phyloP scores from a whole-genome alignment of 1,140 invertebrate genomes.

The Aethina tumida region DNA sequence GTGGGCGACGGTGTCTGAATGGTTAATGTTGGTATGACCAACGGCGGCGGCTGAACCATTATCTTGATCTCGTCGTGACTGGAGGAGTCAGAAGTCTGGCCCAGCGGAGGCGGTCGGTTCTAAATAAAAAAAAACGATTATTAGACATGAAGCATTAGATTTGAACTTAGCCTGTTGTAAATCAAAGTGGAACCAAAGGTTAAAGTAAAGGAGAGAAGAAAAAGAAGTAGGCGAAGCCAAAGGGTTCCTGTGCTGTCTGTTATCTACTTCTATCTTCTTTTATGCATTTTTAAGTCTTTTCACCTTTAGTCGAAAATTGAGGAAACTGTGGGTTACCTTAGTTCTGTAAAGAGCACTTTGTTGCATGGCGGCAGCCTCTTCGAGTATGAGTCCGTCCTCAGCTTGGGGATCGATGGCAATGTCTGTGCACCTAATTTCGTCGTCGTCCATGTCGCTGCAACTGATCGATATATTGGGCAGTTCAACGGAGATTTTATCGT shows the following conservation, averaged over 20 bases:
- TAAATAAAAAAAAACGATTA: conserved; percentile 28
- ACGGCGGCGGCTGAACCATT: conserved; percentile 31
- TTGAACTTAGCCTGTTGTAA: background rate
- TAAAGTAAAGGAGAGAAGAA: background rate
- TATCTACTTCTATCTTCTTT: no score
- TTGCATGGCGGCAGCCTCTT: conserved; percentile 33
- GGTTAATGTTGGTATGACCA: conserved; percentile 51
- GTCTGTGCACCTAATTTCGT: conserved; percentile 26
- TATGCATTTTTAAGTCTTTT: no score
- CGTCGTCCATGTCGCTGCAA: conserved; percentile 31
- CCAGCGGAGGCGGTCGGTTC: conserved; percentile 40
- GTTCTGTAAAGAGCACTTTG: conserved; percentile 22
- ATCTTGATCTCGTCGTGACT: conserved; percentile 9
- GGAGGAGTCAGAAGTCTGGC: conserved; percentile 29
- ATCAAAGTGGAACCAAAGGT: background rate
- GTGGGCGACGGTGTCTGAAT: conserved; percentile 52
- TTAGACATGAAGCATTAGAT: background rate
- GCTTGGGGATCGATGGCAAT: conserved; percentile 30
- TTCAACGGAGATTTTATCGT: conserved; percentile 36
- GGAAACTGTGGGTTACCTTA: no score
- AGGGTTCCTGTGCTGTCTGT: no score
- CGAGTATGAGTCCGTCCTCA: conserved; percentile 33
- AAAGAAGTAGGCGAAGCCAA: background rate
- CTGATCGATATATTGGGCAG: conserved; percentile 34
- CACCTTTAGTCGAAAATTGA: no score